These are phyloP conservation scores for Oikopleura vanhoeffeni DNA, from an alignment of 23 tunicate genomes.

Conservation along the genomic window DNA sequence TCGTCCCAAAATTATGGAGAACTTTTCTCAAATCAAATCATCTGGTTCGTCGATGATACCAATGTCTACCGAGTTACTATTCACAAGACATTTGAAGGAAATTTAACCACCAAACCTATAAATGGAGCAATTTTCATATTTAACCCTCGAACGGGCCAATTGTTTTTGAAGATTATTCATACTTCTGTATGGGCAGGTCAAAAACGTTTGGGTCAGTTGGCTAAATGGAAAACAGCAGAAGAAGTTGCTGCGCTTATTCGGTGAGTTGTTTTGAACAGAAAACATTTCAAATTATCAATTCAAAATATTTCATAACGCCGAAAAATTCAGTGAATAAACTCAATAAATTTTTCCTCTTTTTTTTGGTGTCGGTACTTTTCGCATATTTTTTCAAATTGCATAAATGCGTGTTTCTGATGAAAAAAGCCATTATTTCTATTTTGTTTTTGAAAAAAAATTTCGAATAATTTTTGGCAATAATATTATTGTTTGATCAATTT, in stretches of 20 bases:
- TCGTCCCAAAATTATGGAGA: conserved; percentile 99
- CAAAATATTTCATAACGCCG: too few species aligned
- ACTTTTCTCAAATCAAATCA: conserved; percentile 90
- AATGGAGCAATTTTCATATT: conserved; percentile 98
- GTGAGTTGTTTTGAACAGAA: neutral
- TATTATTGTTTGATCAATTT: neutral
- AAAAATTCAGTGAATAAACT: too few species aligned
- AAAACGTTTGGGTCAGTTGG: conserved; percentile 97
- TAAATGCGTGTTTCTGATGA: too few species aligned
- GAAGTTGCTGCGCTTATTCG: conserved; percentile 98
- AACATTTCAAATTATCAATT: too few species aligned
- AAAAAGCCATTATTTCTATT: too few species aligned
- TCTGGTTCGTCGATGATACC: conserved; percentile 98
- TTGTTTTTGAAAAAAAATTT: neutral
- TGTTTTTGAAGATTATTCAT: conserved; percentile 93
- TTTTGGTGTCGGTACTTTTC: too few species aligned
- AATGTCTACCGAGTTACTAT: conserved; percentile 98
- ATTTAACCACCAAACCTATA: conserved; percentile 95
- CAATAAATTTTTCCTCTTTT: too few species aligned
- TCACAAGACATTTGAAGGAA: conserved; percentile 99
- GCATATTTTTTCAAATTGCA: too few species aligned
- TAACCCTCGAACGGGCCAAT: conserved; percentile 95
- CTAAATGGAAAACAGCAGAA: conserved; percentile 99
- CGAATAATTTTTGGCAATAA: neutral
- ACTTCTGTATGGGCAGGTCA: conserved; percentile 99